Conservation (phyloP, 1,140 invertebrate species). For the Ceratoteleas bidentatus region DNA sequence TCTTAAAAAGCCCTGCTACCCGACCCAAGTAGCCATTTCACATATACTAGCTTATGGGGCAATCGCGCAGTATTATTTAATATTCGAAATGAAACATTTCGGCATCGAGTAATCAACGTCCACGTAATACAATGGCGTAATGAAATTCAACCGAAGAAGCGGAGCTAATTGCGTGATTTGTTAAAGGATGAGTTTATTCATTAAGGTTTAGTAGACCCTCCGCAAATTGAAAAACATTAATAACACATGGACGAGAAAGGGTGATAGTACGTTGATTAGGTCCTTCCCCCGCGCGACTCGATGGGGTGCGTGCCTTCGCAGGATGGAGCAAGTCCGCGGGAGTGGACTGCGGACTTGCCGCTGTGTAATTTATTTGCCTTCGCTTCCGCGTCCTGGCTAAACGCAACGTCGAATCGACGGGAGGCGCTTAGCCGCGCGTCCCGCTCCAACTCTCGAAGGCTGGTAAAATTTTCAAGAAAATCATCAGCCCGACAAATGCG, state of each 20-base stretch:
- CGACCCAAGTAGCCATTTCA: background rate
- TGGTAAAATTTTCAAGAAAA: conserved; percentile 79
- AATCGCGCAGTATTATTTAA: background rate
- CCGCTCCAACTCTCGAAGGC: conserved; percentile 62
- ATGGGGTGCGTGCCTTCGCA: conserved; percentile 63
- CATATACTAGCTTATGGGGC: background rate
- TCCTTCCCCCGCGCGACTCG: conserved; percentile 31
- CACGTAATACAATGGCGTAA: conserved; percentile 31
- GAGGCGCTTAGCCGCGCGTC: conserved; percentile 68
- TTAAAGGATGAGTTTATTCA: conserved; percentile 67
- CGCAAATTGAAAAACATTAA: conserved; percentile 77
- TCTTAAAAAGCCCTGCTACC: background rate
- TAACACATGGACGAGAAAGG: conserved; percentile 66
- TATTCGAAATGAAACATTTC: conserved; percentile 2
- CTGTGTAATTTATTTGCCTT: conserved; percentile 78
- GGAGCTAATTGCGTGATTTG: conserved; percentile 75
- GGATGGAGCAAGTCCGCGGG: conserved; percentile 65
- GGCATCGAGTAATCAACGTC: background rate
- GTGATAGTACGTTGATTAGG: conserved; percentile 64
- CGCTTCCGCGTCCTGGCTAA: conserved; percentile 77
- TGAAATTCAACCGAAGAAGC: conserved; percentile 56
- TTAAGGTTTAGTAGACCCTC: conserved; percentile 61
- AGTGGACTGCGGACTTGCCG: conserved; percentile 72
- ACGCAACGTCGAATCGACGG: conserved; percentile 71
- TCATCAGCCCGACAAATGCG: conserved; percentile 69